phyloP scores from a whole-genome alignment of 2,113 vertebrate species.

The Malurus alboscapulatus region DNA sequence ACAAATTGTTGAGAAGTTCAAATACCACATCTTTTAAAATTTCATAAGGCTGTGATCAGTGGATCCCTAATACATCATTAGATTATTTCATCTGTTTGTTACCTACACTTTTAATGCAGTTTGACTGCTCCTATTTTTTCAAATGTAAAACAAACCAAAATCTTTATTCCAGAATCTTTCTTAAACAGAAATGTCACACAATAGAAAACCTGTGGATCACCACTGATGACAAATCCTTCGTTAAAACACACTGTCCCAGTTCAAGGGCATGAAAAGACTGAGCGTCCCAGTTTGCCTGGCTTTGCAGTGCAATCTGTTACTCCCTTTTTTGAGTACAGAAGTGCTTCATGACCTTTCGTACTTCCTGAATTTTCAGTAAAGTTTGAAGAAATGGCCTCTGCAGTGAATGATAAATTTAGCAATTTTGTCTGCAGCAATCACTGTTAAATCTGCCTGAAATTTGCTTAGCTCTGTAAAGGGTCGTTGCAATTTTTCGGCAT shows the following conservation, averaged over 20 bases:
- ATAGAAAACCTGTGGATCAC: not conserved
- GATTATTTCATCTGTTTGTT: not conserved
- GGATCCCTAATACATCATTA: not conserved
- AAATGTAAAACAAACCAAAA: not conserved
- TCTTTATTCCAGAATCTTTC: not conserved
- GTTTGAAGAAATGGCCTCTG: not conserved
- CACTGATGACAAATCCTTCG: not conserved
- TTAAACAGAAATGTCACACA: not conserved
- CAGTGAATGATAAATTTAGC: not conserved
- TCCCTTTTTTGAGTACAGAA: not conserved
- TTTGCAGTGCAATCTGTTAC: not conserved
- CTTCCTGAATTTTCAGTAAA: not conserved
- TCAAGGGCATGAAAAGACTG: not conserved
- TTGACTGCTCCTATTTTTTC: not conserved
- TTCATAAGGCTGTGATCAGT: not conserved
- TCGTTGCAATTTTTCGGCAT: not conserved
- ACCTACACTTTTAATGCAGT: not conserved
- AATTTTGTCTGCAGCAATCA: not conserved
- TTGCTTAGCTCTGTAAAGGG: not conserved
- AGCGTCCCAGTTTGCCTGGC: not conserved
- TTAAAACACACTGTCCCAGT: not conserved
- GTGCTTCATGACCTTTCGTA: not conserved
- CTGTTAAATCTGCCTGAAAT: not conserved
- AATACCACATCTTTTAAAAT: not conserved
- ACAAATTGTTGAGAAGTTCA: not conserved